Evolutionary conservation across 2,113 vertebrate species (phyloP).

Genomic region (Anguilla rostrata): DNA sequence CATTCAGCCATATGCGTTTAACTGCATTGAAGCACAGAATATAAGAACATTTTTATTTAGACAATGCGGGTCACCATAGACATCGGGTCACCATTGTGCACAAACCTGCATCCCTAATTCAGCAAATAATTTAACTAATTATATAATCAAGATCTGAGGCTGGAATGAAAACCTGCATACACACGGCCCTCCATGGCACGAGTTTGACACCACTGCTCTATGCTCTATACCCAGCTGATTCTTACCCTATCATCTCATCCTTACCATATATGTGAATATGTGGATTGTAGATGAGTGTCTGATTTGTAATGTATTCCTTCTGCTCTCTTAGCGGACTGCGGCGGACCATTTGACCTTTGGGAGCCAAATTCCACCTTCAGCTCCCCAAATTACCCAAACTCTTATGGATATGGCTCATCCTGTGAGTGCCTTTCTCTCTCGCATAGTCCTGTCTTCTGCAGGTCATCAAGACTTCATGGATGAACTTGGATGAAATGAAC

Average conservation of each 20-base stretch:
- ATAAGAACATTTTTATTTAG: too few relatives aligned
- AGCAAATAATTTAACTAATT: too few relatives aligned
- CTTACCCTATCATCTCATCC: neutral
- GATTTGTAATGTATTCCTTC: slow-evolving; percentile 10
- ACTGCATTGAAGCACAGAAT: too few relatives aligned
- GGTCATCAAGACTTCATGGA: neutral
- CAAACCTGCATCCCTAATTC: too few relatives aligned
- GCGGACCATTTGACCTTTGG: slow-evolving; percentile 85
- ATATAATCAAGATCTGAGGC: too few relatives aligned
- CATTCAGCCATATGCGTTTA: too few relatives aligned
- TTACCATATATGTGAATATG: neutral
- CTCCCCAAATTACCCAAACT: slow-evolving; percentile 80
- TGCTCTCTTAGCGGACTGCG: slow-evolving; percentile 80
- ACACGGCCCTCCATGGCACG: too few relatives aligned
- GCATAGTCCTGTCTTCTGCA: neutral
- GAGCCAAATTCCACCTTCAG: slow-evolving; percentile 83
- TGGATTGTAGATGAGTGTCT: neutral
- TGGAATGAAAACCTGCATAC: too few relatives aligned
- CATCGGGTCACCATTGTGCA: too few relatives aligned
- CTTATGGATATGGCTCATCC: slow-evolving; percentile 72
- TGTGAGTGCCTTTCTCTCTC: slow-evolving; percentile 74
- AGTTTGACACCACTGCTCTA: too few relatives aligned
- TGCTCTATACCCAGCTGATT: too few relatives aligned
- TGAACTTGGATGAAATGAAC: neutral
- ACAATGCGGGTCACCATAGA: too few relatives aligned